Evolutionary conservation across 2,888 invertebrate genomes (phyloP), one percentile per base, ranked within the genome.

Genomic region (Gryllus longicercus): DNA sequence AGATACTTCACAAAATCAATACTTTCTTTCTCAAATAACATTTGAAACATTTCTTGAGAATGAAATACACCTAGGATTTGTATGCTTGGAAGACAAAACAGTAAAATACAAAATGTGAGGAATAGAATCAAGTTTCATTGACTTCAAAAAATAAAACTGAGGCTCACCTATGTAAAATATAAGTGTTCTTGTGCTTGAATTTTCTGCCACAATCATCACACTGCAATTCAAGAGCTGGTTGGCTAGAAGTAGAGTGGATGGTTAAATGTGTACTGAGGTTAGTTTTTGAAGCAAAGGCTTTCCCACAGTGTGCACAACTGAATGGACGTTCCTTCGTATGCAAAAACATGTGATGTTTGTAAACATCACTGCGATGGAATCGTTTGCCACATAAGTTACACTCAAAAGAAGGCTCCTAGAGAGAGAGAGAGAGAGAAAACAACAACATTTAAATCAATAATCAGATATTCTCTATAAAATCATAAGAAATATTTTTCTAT

Each of bases 271-370:
- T 74, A 23, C 77, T 80, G 3, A 81, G 77, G 77, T 80, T 79
- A 16, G 74, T 77, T 49, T 81, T 81, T 18, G 78, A 79, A 16
- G 79, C 76, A 80, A 81, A 81, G 12, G 80, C 79, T 77, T 80
- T 81, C 11, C 81, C 81, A 78, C 81, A 81, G 21, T 80, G 79
- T 11, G 81, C 78, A 80, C 81, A 81, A 14, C 77, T 79, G 63
- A 77, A 80, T 23, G 80, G 80, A 51, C 81, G 76, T 76, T 79
- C 77, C 11, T 77, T 79, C 18, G 77, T 74, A 51, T 81, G 81
- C 21, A 79, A 76, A n/a, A 75, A 50, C 79, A 79, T 79, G 74
- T 81, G 81, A 63, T 51, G 79, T 38, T 23, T 38, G n/a, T 81
- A 77, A 1, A 81, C 81, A 81, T 81, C 81, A 50, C 79, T 79